These are phyloP conservation scores for Anolis apletophallus DNA, from an alignment of 2,797 vertebrate species.

Conservation along the genomic window DNA sequence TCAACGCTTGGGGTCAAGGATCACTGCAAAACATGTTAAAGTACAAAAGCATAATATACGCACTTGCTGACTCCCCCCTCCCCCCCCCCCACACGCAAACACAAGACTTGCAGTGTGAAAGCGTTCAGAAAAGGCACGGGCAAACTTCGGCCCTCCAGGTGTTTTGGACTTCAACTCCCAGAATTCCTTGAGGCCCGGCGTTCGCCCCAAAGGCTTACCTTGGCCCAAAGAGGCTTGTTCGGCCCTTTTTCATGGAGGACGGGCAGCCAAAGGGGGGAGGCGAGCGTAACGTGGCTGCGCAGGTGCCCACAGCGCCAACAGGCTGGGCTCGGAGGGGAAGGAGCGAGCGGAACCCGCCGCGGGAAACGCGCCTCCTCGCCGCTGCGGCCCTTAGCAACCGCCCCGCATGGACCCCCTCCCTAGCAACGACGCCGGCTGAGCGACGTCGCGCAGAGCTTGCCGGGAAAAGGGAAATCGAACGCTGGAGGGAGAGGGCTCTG, in stretches of 20 bases:
- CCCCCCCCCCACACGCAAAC: no score
- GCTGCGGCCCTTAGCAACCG: constrained; percentile 6
- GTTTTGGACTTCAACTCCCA: no score
- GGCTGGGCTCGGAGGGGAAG: fast-evolving
- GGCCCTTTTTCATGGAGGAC: not conserved
- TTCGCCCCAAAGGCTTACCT: not conserved
- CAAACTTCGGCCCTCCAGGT: no score
- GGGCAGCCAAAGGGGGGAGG: not conserved
- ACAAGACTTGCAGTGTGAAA: no score
- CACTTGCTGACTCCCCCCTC: no score
- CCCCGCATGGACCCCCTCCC: not conserved
- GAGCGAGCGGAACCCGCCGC: constrained; percentile 4
- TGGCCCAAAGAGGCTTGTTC: not conserved
- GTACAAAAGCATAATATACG: no score
- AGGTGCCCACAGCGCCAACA: no score
- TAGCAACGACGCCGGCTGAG: constrained; percentile 51
- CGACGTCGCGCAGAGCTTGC: not conserved
- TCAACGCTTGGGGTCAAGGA: no score
- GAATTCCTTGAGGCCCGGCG: no score
- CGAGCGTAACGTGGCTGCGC: not conserved
- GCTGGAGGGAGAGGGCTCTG: no score
- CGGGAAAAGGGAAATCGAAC: not conserved
- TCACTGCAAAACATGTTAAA: no score
- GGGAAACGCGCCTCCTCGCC: not conserved
- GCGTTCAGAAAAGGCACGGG: no score